Conservation (phyloP, 2,113 vertebrate species). For the Synodontis membranacea region DNA sequence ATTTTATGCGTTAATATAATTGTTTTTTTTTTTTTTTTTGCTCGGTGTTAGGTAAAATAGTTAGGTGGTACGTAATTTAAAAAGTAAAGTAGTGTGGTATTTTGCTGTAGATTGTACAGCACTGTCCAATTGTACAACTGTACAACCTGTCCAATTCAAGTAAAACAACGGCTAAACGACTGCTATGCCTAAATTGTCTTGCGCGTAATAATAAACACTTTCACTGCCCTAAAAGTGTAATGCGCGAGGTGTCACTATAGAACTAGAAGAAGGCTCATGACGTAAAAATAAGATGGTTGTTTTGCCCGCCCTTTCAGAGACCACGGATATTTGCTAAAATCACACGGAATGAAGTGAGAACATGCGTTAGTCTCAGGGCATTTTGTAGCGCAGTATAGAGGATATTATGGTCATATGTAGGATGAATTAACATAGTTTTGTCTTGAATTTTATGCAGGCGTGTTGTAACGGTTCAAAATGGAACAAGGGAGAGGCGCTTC, state of each 20-base stretch:
- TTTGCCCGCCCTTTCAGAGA: not conserved
- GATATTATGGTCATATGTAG: not conserved
- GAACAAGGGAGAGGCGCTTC: constrained; percentile 58
- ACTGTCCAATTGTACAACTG: too few relatives aligned
- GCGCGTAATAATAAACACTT: not conserved
- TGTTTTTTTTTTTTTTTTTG: not conserved
- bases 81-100: too few relatives aligned
- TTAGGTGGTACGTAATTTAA: not conserved
- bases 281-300: not conserved
- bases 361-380: not conserved
- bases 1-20: not conserved
- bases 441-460: not conserved
- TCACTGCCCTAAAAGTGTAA: constrained; percentile 1
- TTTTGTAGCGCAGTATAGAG: not conserved
- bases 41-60: not conserved
- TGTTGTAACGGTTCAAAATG: constrained; percentile 51
- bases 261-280: constrained; percentile 19
- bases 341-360: not conserved
- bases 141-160: not conserved
- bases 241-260: constrained; percentile 53
- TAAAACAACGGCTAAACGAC: not conserved
- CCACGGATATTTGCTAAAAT: not conserved
- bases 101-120: not conserved
- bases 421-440: not conserved
- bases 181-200: not conserved